Base-by-base conservation (phyloP, 2,113 vertebrate species). In the Nematolebias whitei region DNA sequence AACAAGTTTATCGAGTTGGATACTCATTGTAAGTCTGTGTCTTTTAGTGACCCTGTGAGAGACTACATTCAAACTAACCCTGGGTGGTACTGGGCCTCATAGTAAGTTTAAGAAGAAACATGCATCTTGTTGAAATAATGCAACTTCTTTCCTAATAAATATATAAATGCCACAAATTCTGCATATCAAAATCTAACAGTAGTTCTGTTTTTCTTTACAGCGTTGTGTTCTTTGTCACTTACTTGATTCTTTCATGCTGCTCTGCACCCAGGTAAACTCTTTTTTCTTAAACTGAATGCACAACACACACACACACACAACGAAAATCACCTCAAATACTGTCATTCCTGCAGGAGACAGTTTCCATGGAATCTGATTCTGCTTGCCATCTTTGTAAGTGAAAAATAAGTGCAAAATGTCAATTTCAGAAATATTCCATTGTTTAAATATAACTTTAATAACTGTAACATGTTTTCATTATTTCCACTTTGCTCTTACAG, bases 321-420 rank as follows among this genome's bases (percentile, higher is more conserved):
- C 0, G 7, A 15, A 24, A 16, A 76, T 67, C 5, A 4, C 6
- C 2, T 23, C 2, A 55, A 40, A 39, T 53, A 26, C 18, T 69
- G 1, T 77, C 26, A 13, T 5, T 2, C 10, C 38, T 74, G 44
- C 88, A 98, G 95, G 95, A 95, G 95, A 70, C 87, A 92, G 65
- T 98, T 95, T 80, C 96, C 96, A 80, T 98, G 95, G 95, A 98
- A 98, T 77, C 85, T 98, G 82, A 97, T 98, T 81, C 91, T 98
- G 60, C 90, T 98, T 67, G 87, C 73, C 62, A 83, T 98, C 85
- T 98, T 98, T 85, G 97, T 98, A 87, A 95, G 96, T 96, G 68
- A 12, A 55, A 66, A 0, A 0, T 7, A 40, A 1, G 48, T 9
- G 18, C 40, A 26, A n/a, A 12, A 23, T 13, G 11, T 39, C 2